These are phyloP conservation scores for Gari tellinella DNA, from an alignment of 2,888 invertebrate species.

Conservation along the genomic window DNA sequence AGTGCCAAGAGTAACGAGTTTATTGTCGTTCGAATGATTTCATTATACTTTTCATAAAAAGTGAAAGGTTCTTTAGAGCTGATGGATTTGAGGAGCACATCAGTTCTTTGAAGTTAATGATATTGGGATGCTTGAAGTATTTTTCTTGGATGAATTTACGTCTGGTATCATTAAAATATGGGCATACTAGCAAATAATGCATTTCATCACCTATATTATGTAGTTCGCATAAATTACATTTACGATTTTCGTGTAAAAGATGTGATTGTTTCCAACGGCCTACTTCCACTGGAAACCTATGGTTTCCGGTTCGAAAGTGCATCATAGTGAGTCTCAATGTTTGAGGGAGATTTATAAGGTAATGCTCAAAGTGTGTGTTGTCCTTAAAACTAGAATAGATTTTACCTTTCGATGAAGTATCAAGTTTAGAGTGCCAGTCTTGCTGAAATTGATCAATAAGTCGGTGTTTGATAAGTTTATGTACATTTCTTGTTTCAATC, in stretches of 20 bases:
- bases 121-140: no score
- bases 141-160: slow-evolving; percentile 1
- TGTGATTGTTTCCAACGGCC: slow-evolving; percentile 1
- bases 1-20: no score
- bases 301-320: slow-evolving; percentile 7
- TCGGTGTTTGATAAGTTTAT: no score
- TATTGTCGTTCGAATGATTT: no score
- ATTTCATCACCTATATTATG: slow-evolving; percentile 4
- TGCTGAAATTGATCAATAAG: slow-evolving; percentile 9
- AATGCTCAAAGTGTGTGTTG: neutral
- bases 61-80: no score
- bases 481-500: no score
- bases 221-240: neutral
- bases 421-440: neutral
- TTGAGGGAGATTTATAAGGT: neutral
- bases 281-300: slow-evolving; percentile 8
- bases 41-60: no score
- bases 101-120: no score
- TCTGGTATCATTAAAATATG: neutral
- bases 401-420: neutral
- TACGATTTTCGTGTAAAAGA: neutral
- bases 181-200: slow-evolving; percentile 4
- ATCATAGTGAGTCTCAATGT: neutral
- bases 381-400: slow-evolving; percentile 1
- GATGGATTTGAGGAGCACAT: no score